Evolutionary conservation across 2,113 vertebrate genomes (phyloP).

Genomic region (Pao palembangensis): DNA sequence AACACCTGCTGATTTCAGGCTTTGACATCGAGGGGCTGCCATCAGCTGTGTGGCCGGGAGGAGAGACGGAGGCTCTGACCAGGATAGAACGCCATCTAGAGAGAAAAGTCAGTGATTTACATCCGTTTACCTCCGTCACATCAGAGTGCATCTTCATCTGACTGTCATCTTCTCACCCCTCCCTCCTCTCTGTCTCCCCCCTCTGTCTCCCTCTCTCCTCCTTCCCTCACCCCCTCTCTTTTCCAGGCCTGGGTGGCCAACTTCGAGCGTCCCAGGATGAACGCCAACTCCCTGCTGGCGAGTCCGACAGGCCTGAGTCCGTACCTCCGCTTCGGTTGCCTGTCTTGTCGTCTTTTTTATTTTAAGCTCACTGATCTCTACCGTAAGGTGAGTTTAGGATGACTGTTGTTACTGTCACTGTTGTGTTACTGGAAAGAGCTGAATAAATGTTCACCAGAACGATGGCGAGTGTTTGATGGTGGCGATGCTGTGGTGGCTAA

Average conservation of each 20-base stretch:
- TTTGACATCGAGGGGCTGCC: constrained; percentile 75
- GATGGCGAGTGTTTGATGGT: neutral
- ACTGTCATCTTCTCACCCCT: too few relatives aligned
- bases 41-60: constrained; percentile 76
- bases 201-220: neutral
- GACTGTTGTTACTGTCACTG: too few relatives aligned
- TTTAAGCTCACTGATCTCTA: constrained; percentile 80
- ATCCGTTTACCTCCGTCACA: neutral
- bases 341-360: constrained; percentile 78
- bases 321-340: constrained; percentile 77
- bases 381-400: constrained; percentile 59
- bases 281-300: constrained; percentile 76
- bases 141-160: neutral
- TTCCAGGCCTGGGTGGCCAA: constrained; percentile 77
- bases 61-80: constrained; percentile 75
- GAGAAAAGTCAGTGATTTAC: constrained; percentile 66
- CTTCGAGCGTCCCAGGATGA: constrained; percentile 79
- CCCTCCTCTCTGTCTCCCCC: neutral
- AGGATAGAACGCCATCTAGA: constrained; percentile 78
- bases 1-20: constrained; percentile 45
- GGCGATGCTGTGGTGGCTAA: neutral
- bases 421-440: too few relatives aligned
- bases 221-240: neutral
- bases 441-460: too few relatives aligned
- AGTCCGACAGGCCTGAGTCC: constrained; percentile 78